Evolutionary conservation across 2,113 vertebrate species (phyloP), one percentile per base, ranked within the genome.

Genomic region (Hystrix cristata): DNA sequence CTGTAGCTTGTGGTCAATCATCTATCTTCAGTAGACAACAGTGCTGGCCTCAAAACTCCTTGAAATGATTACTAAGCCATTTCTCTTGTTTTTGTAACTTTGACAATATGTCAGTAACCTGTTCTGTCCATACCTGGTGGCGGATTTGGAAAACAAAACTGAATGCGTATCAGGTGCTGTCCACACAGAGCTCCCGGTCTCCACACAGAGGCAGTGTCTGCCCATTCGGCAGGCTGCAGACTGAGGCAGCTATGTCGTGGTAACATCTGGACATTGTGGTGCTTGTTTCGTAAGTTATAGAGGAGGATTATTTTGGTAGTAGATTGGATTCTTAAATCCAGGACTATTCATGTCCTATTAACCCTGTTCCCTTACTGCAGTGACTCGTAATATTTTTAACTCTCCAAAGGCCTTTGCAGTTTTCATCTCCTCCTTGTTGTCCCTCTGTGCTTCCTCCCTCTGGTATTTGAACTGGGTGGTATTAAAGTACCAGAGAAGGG

Each of bases 401-500:
- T 96, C 51, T 76, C 84, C 60, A 81, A 97, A 97, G 29, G 59
- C 93, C 83, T 92, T 76, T 93, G 71, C 91, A 95, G 34, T 92
- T 96, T 97, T 89, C 82, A 95, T 94, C 53, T 60, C 89, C 29
- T 96, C 89, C 76, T 62, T 72, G 83, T 95, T 97, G 98, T 90
- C 83, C 92, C 78, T 76, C 65, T 65, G 64, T 80, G n/a, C 69
- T 85, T 93, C 93, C n/a, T 76, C 93, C 3, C 87, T 83, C 79
- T 74, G 43, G 57, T 90, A 29, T 85, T 93, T 65, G 0, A 1
- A 69, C 27, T 95, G 79, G 90, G 90, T 95, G 43, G 1, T 48
- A 79, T 97, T 83, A 97, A 98, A 94, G 91, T 93, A 95, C 96
- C 57, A 78, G n/a, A 89, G 55, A 92, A 96, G 89, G 74, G 93